Base-by-base conservation (phyloP, 1,140 invertebrate genomes). In the Sycophaga agraensis region DNA sequence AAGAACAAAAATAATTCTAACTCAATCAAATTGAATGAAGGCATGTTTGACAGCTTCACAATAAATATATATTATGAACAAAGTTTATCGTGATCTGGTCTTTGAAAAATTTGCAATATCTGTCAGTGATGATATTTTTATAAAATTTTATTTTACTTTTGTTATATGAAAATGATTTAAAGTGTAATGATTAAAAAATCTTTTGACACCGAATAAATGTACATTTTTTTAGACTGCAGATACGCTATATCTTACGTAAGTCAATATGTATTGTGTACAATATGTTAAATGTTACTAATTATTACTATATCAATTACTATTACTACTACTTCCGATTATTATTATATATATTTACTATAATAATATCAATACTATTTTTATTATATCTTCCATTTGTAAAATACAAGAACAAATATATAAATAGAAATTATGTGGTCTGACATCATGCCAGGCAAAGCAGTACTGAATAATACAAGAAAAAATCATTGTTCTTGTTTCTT, bases 241-340 rank as follows among this genome's bases (percentile, higher is more conserved):
- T 45, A 58, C 57, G 48, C 67, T 67, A 66, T 58, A 45, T 54
- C 48, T 66, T 58, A 58, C 26, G 24, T 64, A 66, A 62, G 64
- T 66, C 46, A 67, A 71, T 67, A 68, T 50, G 50, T 68, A 68
- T 71, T 55, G 56, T 74, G 70, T 74, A 79, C 68, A 74, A 75
- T 72, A 46, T 61, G 51, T 71, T 73, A 68, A 72, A 59, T 63
- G 60, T 75, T 73, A 76, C 70, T 71, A 75, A 75, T 74, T 70
- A 71, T 71, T 62, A 70, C 60, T 70, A 68, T 70, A 21, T 67
- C 60, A 65, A 63, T 67, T 66, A 21, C 6, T 17, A 54, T 19
- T 42, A 37, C 17, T 59, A 22, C 21, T 55, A 55, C n/a, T 55
- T 53, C 53, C 9, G 9, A 43, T 31, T 53, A 60, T 54, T 55